Base-by-base conservation (phyloP, 1,140 invertebrate species). In the Sitophilus oryzae region DNA sequence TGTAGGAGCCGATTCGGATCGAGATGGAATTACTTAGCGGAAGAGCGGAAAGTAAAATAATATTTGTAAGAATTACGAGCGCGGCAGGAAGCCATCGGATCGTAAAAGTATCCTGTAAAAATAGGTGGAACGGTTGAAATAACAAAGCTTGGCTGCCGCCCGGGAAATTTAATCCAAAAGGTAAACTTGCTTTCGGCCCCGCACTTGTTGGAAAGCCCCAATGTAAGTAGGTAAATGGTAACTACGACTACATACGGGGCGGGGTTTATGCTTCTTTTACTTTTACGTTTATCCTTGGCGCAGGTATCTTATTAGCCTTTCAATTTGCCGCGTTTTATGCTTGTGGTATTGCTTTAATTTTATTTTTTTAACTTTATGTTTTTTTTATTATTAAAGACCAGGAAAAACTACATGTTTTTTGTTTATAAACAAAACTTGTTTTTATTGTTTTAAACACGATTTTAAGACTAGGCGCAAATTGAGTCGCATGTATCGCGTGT, bases 111-210 rank as follows among this genome's bases (percentile, higher is more conserved):
- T 18, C 37, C 47, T 50, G 34, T 15, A 35, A 50, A 40, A 50
- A 50, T 50, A 50, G 37, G 36, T 37, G 14, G 35, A 35, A 38
- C 35, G n/a, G 47, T 22, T 50, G 47, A 50, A 50, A 50, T 35
- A 50, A 50, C 37, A 50, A 40, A 22, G 37, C 35, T 21, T 16
- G 15, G 9, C 30, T 8, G 16, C n/a, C n/a, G n/a, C 30, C 14
- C 11, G 10, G 37, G 35, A 50, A 50, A 50, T 50, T 50, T 21
- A 40, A 50, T 50, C 47, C 22, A 18, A 38, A 40, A 50, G 37
- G 47, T 50, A 50, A 50, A 50, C 47, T 50, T 38, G 15, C 47
- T 40, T 25, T 6, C 22, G 15, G 40, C 15, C 18, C 14, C 4
- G 43, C 22, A 45, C 23, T 45, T 45, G 43, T 45, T 19, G 5